Base-by-base conservation (phyloP, 2,888 invertebrate genomes). In the Cataglyphis rosenhaueri region DNA sequence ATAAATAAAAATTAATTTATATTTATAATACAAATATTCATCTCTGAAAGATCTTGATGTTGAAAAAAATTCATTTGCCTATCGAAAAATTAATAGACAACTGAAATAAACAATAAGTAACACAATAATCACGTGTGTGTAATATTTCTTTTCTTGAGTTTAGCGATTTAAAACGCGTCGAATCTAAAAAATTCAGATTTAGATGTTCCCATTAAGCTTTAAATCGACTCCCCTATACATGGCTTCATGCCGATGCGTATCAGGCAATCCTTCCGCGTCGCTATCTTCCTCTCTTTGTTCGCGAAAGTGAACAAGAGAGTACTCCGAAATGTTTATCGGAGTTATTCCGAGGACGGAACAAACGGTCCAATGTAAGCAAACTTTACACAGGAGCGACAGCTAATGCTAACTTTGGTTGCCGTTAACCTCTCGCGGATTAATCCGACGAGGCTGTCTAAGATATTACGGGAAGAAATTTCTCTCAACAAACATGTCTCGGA, bases 271-370 rank as follows among this genome's bases (percentile, higher is more conserved):
- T 74, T 81, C 41, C 18, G 32, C 15, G 44, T 66, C 78, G 48
- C 12, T 29, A 57, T 48, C 76, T 61, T 75, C 41, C 41, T 48
- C 70, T 70, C 52, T 57, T 57, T 21, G 21, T 29, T 18, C 35
- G 8, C 10, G 57, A 32, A 65, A 76, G 38, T 59, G 38, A 41
- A 32, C 82, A 57, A 52, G 35, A 61, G 61, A 68, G 84, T 62
- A 75, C 52, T 78, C 66, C 44, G 84, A 87, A 92, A 92, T 93
- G 92, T 93, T 93, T 92, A 92, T 92, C 90, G 88, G 91, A 92
- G 92, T 92, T 93, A 93, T 93, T 93, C 91, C 92, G 90, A 89
- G 92, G 87, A 86, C 87, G 89, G 87, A 90, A 90, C 86, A 87
- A 87, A 89, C 90, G 81, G 85, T 71, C 89, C 89, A 91, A 90